Evolutionary conservation across 1,140 invertebrate genomes (phyloP), one percentile per base, ranked within the genome.

Genomic region (Psilanteris sp.): DNA sequence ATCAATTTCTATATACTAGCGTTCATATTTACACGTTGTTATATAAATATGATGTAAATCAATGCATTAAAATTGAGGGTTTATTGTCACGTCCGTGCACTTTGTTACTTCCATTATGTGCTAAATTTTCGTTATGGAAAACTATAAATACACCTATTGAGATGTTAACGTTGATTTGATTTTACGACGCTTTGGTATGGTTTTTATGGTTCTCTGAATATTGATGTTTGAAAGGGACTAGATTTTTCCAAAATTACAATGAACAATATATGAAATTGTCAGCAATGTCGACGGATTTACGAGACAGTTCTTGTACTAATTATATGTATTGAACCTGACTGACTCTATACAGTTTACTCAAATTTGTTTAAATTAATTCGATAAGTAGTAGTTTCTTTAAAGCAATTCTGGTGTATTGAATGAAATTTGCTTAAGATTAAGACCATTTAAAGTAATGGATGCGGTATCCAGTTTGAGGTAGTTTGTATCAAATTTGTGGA

Each of bases 21-120:
- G 36, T 39, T 16, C 9, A 31, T 61, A 67, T 61, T 74, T 61
- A 67, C 46, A 48, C 36, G 26, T 37, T 41, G 61, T 73, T 72
- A 57, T 64, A 71, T 64, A 62, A 72, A 72, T 48, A 55, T 41
- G 50, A 55, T 61, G 55, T 71, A 61, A 71, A 71, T 71, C 55
- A 71, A 43, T 54, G 46, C 31, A 54, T 52, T 61, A 59, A 44
- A 5, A 61, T 54, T 27, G 31, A 6, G 11, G n/a, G 14, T 61
- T 61, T 61, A 71, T 71, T 52, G 44, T 61, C 43, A 61, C 15
- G 44, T 71, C 44, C 1, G 8, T 18, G 18, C 26, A 57, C 26
- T 57, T 68, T 57, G 50, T 68, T 31, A 41, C 41, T 8, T 26
- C 8, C 43, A 59, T 68, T 57, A 68, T 68, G 52, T 50, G 64